These are phyloP conservation scores for Megaceryle alcyon DNA, from an alignment of 2,797 vertebrate species.

Conservation along the genomic window DNA sequence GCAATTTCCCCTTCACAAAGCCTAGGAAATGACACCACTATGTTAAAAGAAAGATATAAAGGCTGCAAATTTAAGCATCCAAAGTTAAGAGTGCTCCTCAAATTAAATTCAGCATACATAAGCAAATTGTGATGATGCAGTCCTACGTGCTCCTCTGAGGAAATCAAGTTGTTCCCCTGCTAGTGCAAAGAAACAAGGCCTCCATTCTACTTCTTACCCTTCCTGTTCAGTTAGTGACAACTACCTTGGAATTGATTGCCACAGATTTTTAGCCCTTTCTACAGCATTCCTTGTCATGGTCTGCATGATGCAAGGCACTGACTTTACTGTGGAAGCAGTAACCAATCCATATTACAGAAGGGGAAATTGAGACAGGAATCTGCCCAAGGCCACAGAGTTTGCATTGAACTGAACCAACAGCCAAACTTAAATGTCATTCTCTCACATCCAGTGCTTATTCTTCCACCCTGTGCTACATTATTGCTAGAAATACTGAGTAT, in stretches of 20 bases:
- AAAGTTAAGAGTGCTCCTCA: background rate
- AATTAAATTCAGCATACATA: background rate
- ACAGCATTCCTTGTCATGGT: background rate
- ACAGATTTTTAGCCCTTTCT: background rate
- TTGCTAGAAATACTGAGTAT: background rate
- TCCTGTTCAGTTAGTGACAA: background rate
- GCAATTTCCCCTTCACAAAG: background rate
- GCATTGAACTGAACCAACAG: background rate
- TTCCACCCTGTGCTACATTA: background rate
- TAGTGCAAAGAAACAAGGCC: background rate
- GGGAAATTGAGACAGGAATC: background rate
- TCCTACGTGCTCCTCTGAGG: rapidly evolving
- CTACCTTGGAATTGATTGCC: background rate
- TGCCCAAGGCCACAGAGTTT: background rate
- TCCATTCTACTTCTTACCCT: background rate
- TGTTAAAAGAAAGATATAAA: background rate
- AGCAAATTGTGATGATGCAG: background rate
- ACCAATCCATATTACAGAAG: background rate
- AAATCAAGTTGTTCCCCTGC: background rate
- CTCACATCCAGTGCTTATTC: background rate
- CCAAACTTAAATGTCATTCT: background rate
- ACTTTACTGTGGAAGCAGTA: background rate
- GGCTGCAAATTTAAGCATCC: background rate
- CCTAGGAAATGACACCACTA: background rate
- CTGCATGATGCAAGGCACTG: background rate